Evolutionary conservation across 1,140 invertebrate genomes (phyloP), one percentile per base, ranked within the genome.

Genomic region (Brachionus angularis): DNA sequence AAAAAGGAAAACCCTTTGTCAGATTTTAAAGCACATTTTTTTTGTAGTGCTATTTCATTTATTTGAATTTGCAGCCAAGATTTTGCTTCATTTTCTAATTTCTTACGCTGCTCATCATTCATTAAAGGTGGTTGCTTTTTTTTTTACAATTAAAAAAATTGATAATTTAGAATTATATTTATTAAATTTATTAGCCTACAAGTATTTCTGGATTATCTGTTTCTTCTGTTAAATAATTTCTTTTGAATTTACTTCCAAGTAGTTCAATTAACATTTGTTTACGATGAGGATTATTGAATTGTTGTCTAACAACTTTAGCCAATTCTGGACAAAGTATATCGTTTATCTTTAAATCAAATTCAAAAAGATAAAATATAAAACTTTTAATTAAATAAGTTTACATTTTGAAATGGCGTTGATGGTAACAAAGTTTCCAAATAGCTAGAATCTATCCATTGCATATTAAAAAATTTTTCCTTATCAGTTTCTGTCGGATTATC

Each of bases 341-440:
- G 64, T 78, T 76, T 27, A 80, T 74, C 77, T 78, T 69, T 4
- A 52, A 5, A n/a, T 3, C 3, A 10, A 27, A 49, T 5, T 49
- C n/a, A 12, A 3, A 5, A 7, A 18, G 14, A 14, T 16, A 10
- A 14, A 5, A 70, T 23, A 18, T 16, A 21, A 34, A 10, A 34
- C 23, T 52, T 31, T 3, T 4, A 8, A 31, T n/a, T 39, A 10
- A 29, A 61, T 5, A 3, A 47, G 64, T 73, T 53, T 74, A 81
- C 79, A 74, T 76, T 76, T 53, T 78, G 76, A 78, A 79, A 81
- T 36, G 78, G 77, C 44, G 76, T 75, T 73, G 76, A 73, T 39
- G 80, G 79, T 31, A 80, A 72, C 10, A 80, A 58, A 10, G 78
- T 79, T 72, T 81, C 76, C 55, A 79, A 78, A 64, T 79, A 80